Evolutionary conservation across 2,888 invertebrate species (phyloP), one percentile per base, ranked within the genome.

Genomic region (Drosophila rubida): DNA sequence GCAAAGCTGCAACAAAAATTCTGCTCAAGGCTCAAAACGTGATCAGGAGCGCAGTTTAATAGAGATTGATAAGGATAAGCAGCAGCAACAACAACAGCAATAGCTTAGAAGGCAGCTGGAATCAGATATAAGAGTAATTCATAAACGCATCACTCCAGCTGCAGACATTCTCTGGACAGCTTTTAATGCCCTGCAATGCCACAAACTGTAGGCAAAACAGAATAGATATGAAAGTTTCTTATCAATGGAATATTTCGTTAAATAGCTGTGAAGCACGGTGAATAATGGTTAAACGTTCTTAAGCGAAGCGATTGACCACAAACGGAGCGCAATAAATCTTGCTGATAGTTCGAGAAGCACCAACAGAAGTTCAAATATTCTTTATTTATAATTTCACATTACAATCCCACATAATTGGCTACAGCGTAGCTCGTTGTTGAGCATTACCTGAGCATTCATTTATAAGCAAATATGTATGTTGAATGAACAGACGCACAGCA

Each of bases 11-110:
- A 60, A 64, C 69, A 41, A 60, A 75, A 63, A 53, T 63, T 55
- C 53, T 61, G 48, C 63, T 37, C 44, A 53, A 64, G 58, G 35
- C 37, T 32, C 68, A 49, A 41, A 63, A 67, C 75, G 63, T 58
- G 75, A 78, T 73, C 61, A 32, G 78, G 39, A 69, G 70, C 59
- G 57, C 44, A 41, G 42, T 72, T 81, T 79, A 87, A 81, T 75
- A 62, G 71, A 85, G 86, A 87, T 81, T 87, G 86, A 87, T 87
- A 77, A 61, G 57, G 41, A 54, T 69, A 68, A 66, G 53, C 48
- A 49, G 32, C 25, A 50, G 13, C 37, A 54, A 9, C 27, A 58
- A 27, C 16, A 37, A 16, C 13, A 25, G 7, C 46, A 37, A 37
- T 19, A 25, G 30, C 53, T 42, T 9, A 2, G 19, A 19, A 27